These are phyloP conservation scores for Blomia tropicalis DNA, from an alignment of 2,888 invertebrate species.

Conservation along the genomic window DNA sequence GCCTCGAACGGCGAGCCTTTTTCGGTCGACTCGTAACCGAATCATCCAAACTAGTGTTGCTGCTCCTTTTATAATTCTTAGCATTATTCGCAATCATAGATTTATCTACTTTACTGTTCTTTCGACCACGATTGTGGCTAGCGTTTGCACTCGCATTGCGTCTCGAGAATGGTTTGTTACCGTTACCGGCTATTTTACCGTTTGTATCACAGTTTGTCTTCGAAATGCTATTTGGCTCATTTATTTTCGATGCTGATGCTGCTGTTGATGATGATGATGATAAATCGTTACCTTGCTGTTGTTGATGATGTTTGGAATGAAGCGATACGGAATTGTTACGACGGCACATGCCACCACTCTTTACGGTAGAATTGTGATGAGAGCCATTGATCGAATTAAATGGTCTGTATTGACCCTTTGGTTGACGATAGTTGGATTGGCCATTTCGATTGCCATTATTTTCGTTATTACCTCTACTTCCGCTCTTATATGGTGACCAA, in stretches of 20 bases:
- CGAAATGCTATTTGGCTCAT: background rate
- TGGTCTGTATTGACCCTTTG: background rate
- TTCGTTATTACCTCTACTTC: too few relatives aligned
- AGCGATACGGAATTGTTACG: background rate
- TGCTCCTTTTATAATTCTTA: background rate
- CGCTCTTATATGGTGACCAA: too few relatives aligned
- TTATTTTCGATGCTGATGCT: background rate
- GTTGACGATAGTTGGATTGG: background rate
- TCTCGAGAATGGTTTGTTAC: background rate
- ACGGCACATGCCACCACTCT: background rate
- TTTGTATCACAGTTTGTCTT: background rate
- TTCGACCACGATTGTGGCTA: background rate
- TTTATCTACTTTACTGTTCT: background rate
- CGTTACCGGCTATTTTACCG: background rate
- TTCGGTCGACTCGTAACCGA: background rate
- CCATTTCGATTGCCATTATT: too few relatives aligned
- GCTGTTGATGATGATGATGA: background rate
- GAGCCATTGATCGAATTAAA: background rate
- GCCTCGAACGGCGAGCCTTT: slow-evolving; percentile 27
- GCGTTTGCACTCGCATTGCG: background rate
- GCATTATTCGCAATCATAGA: background rate
- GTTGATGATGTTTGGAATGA: background rate
- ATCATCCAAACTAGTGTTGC: background rate
- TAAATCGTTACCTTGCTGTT: background rate
- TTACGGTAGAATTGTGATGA: background rate